Base-by-base conservation (phyloP, 2,888 invertebrate species). In the Carcina quercana region DNA sequence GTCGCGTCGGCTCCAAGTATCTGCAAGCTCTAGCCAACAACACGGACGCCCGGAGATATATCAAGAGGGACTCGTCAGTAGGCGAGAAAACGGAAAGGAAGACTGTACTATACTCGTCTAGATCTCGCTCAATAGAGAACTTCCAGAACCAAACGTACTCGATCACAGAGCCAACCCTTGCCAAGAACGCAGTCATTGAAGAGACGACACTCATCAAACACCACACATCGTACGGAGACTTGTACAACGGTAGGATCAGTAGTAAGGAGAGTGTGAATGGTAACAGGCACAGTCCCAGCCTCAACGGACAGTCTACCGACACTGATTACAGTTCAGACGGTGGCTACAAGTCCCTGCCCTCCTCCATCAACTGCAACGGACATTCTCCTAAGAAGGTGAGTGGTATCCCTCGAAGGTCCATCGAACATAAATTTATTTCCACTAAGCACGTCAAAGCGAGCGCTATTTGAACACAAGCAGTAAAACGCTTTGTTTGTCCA, bases 241-340 rank as follows among this genome's bases (percentile, higher is more conserved):
- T 85, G 20, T 80, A 78, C 43, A 75, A 79, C 37, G 82, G 76
- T 3, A 55, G 79, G 32, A 75, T 79, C 35, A 70, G 74, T 34
- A 78, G 79, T 30, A 76, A 75, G 35, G 80, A 80, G 36, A 80
- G 79, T 35, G 79, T 75, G 2, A 75, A 73, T 42, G 74, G 74
- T 1, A 71, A 73, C 42, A 53, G 73, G 39, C 78, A 75, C 40
- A 80, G 82, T 36, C 82, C 83, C 0, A 72, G 76, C 33, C 45
- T 74, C 8, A 79, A 62, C 33, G 80, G 78, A 0, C 83, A 83
- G 40, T 82, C 82, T 11, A 84, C 84, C 1, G 85, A 85, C 44
- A 84, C 83, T 0, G 85, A 85, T 46, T 85, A 84, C 45, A 83
- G 83, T 38, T 85, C 84, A 3, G 85, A 84, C 48, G 82, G 85